phyloP scores from a whole-genome alignment of 1,140 invertebrate species.

The Yoshiicerus persimilis region DNA sequence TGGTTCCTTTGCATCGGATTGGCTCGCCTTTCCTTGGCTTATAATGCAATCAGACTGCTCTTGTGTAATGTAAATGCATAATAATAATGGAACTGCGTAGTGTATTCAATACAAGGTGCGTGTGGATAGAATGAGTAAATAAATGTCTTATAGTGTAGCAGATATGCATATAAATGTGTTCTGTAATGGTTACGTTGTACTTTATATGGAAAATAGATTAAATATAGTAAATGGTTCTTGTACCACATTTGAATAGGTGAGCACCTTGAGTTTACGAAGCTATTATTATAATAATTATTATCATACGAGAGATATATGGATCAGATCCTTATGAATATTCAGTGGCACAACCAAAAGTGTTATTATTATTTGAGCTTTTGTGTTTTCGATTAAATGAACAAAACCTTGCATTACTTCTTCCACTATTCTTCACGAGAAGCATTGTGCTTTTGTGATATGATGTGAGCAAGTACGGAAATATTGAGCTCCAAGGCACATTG shows the following conservation, averaged over 20 bases:
- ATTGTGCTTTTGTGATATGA: background rate
- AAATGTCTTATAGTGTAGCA: background rate
- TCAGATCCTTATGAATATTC: constrained; percentile 22
- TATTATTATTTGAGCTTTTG: constrained; percentile 24
- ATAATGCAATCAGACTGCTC: background rate
- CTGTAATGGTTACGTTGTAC: background rate
- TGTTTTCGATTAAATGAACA: background rate
- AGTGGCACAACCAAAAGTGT: background rate
- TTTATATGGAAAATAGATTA: background rate
- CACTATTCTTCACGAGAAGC: background rate
- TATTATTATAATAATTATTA: constrained; percentile 18
- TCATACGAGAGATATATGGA: constrained; percentile 20
- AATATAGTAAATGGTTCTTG: background rate
- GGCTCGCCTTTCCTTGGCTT: background rate
- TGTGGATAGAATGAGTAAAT: background rate
- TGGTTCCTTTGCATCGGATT: background rate
- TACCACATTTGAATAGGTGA: background rate
- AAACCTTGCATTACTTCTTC: background rate
- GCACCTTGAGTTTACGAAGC: background rate
- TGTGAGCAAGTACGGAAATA: background rate
- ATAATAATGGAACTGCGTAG: background rate
- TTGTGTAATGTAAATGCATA: constrained; percentile 1
- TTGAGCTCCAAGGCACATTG: background rate
- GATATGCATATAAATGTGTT: background rate
- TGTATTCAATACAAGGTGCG: background rate